Evolutionary conservation across 30 jellyfish, hydroid and myxozoan genomes (phyloP), one percentile per base, ranked within the genome.

Genomic region (Haliclystus octoradiatus): DNA sequence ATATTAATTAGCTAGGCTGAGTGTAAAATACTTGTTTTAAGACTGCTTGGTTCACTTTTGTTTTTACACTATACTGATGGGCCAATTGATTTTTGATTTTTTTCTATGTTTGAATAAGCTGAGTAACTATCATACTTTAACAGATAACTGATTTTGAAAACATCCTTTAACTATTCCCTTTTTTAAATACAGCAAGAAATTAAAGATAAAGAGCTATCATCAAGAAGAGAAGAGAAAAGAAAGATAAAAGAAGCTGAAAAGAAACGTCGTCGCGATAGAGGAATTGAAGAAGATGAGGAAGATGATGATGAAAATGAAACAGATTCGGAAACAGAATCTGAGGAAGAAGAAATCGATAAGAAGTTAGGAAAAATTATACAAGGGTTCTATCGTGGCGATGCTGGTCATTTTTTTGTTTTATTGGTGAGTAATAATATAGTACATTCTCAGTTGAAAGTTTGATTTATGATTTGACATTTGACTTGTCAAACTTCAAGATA

Each of bases 301-400:
- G 78, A 50, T 31, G 85, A 33, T 15, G 92, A 62, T 31, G 78
- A 28, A 19, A n/a, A n/a, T n/a, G n/a, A n/a, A n/a, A n/a, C n/a
- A n/a, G n/a, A n/a, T n/a, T 5, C 57, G 9, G 74, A 75, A 1
- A 61, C 64, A 12, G 88, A 71, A 34, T 66, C 63, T 2, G 31
- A 13, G 15, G 88, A 32, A 14, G 82, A 71, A 14, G 27, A 40
- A 19, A 40, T 40, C 57, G 57, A 40, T 40, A 5, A 9, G 32
- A 53, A 69, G 27, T 72, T 63, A 29, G 95, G 95, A 19, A 50
- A 70, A 24, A 64, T 87, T 52, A 81, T 87, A 26, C 65, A 74
- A 65, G 94, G 93, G 9, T 87, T 87, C 47, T 87, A 87, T 66
- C 51, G 68, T 28, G 88, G 90, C 74, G 94, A 53, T 26, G 7